Base-by-base conservation (phyloP, 2,113 vertebrate genomes). In the Girardinichthys multiradiatus region DNA sequence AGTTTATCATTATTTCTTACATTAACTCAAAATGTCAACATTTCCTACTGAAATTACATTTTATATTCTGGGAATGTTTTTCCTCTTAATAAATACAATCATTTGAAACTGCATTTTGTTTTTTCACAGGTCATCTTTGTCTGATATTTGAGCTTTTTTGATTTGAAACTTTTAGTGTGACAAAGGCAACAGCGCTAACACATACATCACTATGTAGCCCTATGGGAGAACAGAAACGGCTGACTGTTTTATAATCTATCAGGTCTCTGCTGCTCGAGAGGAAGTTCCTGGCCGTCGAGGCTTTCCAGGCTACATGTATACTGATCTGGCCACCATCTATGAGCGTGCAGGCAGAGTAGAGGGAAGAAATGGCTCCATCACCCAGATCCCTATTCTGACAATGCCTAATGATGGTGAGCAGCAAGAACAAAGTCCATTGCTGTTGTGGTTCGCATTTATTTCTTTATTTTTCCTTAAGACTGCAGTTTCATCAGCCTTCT, bases 341-440 rank as follows among this genome's bases (percentile, higher is more conserved):
- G 94, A 94, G 26, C 90, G 94, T 1, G 94, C 94, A 0, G 94
- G 94, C 3, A 74, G 94, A 29, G 89, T 94, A 64, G 94, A 94
- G 51, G 94, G 94, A 73, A 92, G 94, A n/a, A 94, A 91, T 26
- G 95, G 95, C 64, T 95, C 95, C 39, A 95, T 95, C 90, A 95
- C 95, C n/a, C 95, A 95, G 92, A 94, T 95, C 80, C 94, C 93
- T 51, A 93, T 93, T 8, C 92, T 94, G 42, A 93, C 93, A 29
- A 93, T 94, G 93, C 92, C 93, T 66, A 93, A 93, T 8, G 93
- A 93, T 0, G 93, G 93, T 93, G 42, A 85, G 57, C 51, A 8
- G 33, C 33, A 31, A 21, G 57, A 33, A 24, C 2, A 2, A 1
- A 15, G 2, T 4, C 31, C 33, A 30, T 15, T 27, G 54, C 26